Evolutionary conservation across 2,113 vertebrate genomes (phyloP), one percentile per base, ranked within the genome.

Genomic region (Telmatochromis brachygnathus): DNA sequence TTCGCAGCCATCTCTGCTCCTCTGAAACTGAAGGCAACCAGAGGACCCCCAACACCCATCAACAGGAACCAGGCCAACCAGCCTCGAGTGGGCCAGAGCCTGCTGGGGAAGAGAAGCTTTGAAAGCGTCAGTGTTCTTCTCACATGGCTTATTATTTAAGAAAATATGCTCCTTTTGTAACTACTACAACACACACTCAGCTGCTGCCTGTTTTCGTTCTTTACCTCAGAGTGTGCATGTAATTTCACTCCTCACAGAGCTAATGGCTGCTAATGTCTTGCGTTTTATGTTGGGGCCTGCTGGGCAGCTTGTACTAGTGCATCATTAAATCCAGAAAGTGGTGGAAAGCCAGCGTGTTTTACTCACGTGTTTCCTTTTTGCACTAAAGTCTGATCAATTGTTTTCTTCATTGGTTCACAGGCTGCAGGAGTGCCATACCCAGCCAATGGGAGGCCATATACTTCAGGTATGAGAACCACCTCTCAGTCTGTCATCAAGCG

Each of bases 1-100:
- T 77, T 53, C 51, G 33, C 83, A 98, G 98, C 98, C 88, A 95
- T 97, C 19, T 97, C 98, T 51, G 98, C 98, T 84, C 98, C 98
- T 62, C 93, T 98, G 86, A 98, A 98, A 94, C 96, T 97, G 86
- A 97, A 98, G 96, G 97, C 98, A 6, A 97, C 97, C 51, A 96
- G 97, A 79, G 97, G 98, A 79, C 97, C 97, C 56, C 98, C 98
- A 4, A 98, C 98, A 1, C 98, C 98, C 6, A 98, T 98, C 95
- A 98, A 98, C 93, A 96, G 98, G 85, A 98, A 98, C 93, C 98
- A 98, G 94, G 96, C 96, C 93, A 97, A 96, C 89, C 97, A 97
- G 91, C 97, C 97, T n/a, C 95, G 98, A 15, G 96, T 95, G 9
- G 93, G 97, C 77, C 96, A 96, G 5, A 96, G 96, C 90, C 95